A percentile compares a stretch with the other conserved stretches of the same genome.
phyloP scores from a whole-genome alignment of 2,888 invertebrate species.

The Dicranocentrus wangi region DNA sequence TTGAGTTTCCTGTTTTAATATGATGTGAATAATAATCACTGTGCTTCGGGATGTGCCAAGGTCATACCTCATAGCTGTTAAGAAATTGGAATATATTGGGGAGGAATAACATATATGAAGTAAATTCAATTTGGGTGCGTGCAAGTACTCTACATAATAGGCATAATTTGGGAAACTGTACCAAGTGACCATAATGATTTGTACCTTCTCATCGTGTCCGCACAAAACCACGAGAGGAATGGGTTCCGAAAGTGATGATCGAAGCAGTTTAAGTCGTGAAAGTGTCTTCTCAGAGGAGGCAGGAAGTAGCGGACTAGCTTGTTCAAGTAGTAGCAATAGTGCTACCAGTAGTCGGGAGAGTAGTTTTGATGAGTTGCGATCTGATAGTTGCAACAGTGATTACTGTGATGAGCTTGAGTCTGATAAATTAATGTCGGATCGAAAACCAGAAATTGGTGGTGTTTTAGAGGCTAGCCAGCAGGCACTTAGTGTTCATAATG shows the following conservation, averaged over 20 bases:
- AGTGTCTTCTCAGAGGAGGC: conserved; percentile 50
- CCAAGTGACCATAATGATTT: conserved; percentile 55
- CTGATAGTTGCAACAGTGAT: conserved; percentile 59
- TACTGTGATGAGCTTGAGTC: conserved; percentile 55
- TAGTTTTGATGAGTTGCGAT: conserved; percentile 60
- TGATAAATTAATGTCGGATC: conserved; percentile 30
- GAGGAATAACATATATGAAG: too few species aligned
- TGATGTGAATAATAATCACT: too few species aligned
- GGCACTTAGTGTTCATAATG: conserved; percentile 56
- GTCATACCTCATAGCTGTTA: too few species aligned
- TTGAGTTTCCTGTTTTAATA: too few species aligned
- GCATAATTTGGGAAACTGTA: too few species aligned
- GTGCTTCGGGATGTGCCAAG: too few species aligned
- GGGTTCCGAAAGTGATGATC: conserved; percentile 30
- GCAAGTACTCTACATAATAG: too few species aligned
- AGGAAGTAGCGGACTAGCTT: conserved; percentile 34
- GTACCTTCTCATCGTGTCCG: conserved; percentile 45
- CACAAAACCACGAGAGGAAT: conserved; percentile 31
- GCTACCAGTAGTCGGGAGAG: conserved; percentile 49
- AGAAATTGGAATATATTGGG: too few species aligned
- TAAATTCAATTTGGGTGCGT: too few species aligned
- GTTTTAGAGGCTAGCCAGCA: conserved; percentile 52
- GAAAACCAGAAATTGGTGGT: not conserved
- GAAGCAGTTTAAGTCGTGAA: conserved; percentile 40
- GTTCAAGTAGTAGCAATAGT: conserved; percentile 44